These are phyloP conservation scores for Camponotus floridanus DNA, from an alignment of 1,140 invertebrate species.

Conservation along the genomic window DNA sequence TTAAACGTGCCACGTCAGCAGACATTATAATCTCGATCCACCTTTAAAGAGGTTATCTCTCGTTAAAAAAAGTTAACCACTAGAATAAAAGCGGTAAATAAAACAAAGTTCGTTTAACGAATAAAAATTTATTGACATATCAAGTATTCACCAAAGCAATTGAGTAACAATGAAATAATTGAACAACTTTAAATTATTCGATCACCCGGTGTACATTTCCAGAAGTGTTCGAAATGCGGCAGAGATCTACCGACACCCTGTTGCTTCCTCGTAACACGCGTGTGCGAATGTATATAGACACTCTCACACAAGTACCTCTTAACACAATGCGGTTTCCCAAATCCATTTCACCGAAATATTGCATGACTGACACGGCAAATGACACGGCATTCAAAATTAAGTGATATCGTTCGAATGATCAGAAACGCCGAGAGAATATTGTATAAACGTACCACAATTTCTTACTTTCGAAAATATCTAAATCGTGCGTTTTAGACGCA, in stretches of 20 bases:
- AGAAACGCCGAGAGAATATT: background rate
- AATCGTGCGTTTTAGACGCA: background rate
- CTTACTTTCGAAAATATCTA: background rate
- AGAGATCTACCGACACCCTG: constrained; percentile 68
- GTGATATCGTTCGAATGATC: background rate
- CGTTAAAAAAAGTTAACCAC: background rate
- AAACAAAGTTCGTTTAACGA: background rate
- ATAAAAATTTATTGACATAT: background rate
- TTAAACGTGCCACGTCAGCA: background rate
- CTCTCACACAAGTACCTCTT: background rate
- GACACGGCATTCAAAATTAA: constrained; percentile 7
- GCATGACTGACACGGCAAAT: background rate
- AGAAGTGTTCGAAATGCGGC: constrained; percentile 41
- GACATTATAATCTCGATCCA: background rate
- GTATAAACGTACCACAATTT: constrained; percentile 22
- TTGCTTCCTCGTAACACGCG: constrained; percentile 52
- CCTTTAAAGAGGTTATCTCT: background rate
- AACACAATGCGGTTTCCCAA: constrained; percentile 44
- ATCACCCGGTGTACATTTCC: constrained; percentile 36
- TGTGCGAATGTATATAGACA: constrained; percentile 6
- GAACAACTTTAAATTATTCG: constrained; percentile 17
- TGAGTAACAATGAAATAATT: background rate
- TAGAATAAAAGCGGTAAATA: background rate
- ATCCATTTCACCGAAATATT: constrained; percentile 28
- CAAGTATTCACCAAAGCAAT: background rate